Conservation (phyloP, 2,797 vertebrate species). For the Australoheros facetus region DNA sequence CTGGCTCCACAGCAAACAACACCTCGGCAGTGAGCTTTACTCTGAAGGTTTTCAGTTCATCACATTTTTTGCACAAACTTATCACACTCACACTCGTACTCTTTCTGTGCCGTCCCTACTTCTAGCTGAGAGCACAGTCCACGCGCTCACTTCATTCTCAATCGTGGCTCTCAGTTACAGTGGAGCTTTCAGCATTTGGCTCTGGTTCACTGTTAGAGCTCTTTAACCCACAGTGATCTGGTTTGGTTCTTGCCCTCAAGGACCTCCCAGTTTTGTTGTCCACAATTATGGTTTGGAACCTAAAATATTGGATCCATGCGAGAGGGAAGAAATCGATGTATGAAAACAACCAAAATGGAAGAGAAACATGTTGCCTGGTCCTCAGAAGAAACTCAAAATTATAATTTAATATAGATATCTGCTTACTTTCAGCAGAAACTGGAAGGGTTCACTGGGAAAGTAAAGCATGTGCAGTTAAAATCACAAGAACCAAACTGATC, state of each 20-base stretch:
- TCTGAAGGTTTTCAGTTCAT: not conserved
- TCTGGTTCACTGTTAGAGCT: not conserved
- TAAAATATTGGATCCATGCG: no score
- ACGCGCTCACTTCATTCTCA: no score
- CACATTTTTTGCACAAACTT: not conserved
- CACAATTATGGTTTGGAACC: no score
- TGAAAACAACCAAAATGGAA: not conserved
- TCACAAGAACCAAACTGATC: not conserved
- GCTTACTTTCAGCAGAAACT: not conserved
- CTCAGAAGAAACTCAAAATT: not conserved
- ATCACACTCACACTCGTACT: not conserved
- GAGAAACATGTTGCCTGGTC: not conserved
- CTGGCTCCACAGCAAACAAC: not conserved
- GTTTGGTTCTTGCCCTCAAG: not conserved
- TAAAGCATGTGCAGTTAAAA: not conserved
- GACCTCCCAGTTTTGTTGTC: not conserved
- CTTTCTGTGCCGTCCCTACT: not conserved
- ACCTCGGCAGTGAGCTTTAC: not conserved
- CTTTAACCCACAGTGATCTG: not conserved
- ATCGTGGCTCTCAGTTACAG: not conserved
- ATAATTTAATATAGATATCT: not conserved
- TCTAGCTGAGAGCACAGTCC: not conserved
- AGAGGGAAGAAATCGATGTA: not conserved
- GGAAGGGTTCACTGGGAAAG: not conserved
- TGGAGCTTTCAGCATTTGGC: not conserved